Evolutionary conservation across 2,888 invertebrate genomes (phyloP), one percentile per base, ranked within the genome.

Genomic region (Philopedon plagiatum): DNA sequence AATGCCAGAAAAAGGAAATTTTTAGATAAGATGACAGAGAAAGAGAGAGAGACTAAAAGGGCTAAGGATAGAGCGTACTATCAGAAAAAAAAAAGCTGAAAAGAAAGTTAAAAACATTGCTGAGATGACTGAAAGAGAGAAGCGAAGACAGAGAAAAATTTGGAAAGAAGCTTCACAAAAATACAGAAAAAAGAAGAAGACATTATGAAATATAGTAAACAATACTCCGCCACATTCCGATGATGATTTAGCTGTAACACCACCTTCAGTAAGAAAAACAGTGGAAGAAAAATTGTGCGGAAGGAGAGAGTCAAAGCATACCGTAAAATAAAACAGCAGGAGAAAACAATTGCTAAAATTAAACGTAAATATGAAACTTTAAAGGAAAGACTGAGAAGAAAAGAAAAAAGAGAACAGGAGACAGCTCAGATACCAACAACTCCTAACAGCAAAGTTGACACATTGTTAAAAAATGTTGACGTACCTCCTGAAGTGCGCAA

Each of bases 391-490:
- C 18, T 37, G 37, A 26, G 19, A 15, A 57, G 19, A 21, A 32
- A 32, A 58, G 9, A 19, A 32, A 18, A 58, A 51, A 23, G 26
- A 23, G 51, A n/a, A 26, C 19, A 26, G 26, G 13, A n/a, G 29
- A 51, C 23, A 51, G n/a, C 32, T 15, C 13, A n/a, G 39, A 2
- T 39, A 13, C 11, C 39, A 5, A n/a, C 21, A 5, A 21, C 34
- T 13, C 58, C 37, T 15, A 58, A 58, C 9, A 58, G 13, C n/a
- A 58, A 56, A 56, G 58, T 58, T 11, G 15, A 58, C n/a, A 32
- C 15, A n/a, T 34, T 34, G 32, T 11, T 58, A 13, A 15, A 32
- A 37, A n/a, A 39, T 21, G 26, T n/a, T 11, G 15, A 8, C 8
- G 37, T 58, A 21, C 15, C 58, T 21, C 37, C 34, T 58, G 13